These are phyloP conservation scores for Cryptosula pallasiana DNA, from an alignment of 2,888 invertebrate genomes.

Conservation along the genomic window DNA sequence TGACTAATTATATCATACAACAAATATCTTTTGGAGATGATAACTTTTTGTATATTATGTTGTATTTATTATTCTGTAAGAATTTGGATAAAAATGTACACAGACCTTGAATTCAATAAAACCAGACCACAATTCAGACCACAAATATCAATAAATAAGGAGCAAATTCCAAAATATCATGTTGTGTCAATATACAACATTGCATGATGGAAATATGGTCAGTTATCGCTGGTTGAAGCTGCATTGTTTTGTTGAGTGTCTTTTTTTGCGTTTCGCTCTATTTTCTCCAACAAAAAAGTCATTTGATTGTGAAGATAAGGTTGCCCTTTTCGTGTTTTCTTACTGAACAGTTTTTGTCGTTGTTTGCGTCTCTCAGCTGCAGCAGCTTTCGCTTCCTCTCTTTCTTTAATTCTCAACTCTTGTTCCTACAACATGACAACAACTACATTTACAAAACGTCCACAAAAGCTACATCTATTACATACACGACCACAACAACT, in stretches of 20 bases:
- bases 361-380: constrained; percentile 15
- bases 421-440: background rate
- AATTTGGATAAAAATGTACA: no score
- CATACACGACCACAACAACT: no score
- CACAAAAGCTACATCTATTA: no score
- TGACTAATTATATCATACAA: background rate
- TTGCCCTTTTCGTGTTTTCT: constrained; percentile 18
- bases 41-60: no score
- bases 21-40: no score
- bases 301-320: constrained; percentile 11
- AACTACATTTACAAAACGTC: background rate
- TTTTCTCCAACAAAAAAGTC: constrained; percentile 13
- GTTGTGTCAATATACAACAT: no score
- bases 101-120: no score
- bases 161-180: no score
- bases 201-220: no score
- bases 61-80: no score
- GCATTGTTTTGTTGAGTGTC: background rate
- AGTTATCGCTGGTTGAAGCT: background rate
- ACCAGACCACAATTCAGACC: no score
- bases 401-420: background rate
- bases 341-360: constrained; percentile 18
- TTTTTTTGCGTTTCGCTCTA: constrained; percentile 5
- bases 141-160: no score
- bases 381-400: background rate